A percentile compares a stretch with the other conserved stretches of the same genome.
Conservation (phyloP, 2,888 invertebrate genomes). For the Trilocha varians region DNA sequence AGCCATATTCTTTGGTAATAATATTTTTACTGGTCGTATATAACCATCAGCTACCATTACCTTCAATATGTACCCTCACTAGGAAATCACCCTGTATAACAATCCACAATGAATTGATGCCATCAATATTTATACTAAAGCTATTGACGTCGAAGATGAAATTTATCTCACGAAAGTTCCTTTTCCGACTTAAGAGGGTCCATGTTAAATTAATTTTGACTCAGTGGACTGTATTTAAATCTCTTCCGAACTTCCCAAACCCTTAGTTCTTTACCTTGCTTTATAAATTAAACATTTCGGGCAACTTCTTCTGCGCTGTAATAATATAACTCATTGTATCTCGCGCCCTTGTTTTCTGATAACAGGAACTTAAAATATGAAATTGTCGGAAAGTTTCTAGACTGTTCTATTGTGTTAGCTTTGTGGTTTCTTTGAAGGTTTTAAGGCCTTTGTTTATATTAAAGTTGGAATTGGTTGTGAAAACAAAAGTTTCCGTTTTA, state of each 20-base stretch:
- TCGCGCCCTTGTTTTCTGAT: background rate
- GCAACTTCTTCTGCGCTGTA: slow-evolving; percentile 12
- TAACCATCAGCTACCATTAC: no score
- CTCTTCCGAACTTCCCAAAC: slow-evolving; percentile 19
- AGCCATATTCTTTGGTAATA: no score
- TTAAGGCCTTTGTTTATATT: slow-evolving; percentile 1
- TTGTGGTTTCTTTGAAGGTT: slow-evolving; percentile 3
- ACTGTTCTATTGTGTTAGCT: slow-evolving; percentile 12
- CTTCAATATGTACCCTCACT: no score
- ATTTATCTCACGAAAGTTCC: background rate
- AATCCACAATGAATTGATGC: background rate
- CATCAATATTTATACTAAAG: background rate
- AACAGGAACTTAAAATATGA: background rate
- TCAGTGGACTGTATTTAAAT: slow-evolving; percentile 8
- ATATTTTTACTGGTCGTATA: no score
- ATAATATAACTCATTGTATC: slow-evolving; percentile 1
- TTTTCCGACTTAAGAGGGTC: background rate
- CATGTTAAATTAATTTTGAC: background rate
- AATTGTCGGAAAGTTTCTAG: slow-evolving; percentile 9
- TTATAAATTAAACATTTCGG: slow-evolving; percentile 28
- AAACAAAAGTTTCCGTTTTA: no score
- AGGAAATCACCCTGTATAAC: no score
- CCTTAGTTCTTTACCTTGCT: slow-evolving; percentile 18
- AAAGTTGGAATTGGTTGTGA: no score
- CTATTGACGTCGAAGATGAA: background rate